Percentiles rank a stretch among this genome's conserved stretches.
phyloP scores from a whole-genome alignment of 2,113 vertebrate species.

The Morone saxatilis region DNA sequence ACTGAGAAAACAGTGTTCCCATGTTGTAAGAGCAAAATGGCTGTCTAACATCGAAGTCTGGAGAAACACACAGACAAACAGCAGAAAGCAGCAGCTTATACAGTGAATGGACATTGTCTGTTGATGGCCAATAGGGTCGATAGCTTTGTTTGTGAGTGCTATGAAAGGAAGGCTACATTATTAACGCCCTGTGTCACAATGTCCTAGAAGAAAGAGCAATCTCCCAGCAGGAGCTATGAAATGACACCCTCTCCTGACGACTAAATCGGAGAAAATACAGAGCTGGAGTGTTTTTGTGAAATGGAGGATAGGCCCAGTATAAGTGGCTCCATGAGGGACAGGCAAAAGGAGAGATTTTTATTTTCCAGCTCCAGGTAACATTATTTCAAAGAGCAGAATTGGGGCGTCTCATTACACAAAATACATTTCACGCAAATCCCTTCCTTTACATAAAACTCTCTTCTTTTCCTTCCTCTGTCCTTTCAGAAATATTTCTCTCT shows the following conservation, averaged over 20 bases:
- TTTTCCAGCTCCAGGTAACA: slow-evolving; percentile 71
- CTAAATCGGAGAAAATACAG: slow-evolving; percentile 62
- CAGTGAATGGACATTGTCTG: slow-evolving; percentile 52
- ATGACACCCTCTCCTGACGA: slow-evolving; percentile 63
- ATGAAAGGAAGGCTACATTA: slow-evolving; percentile 54
- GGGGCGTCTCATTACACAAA: slow-evolving; percentile 71
- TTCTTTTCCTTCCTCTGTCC: slow-evolving; percentile 17
- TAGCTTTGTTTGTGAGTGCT: slow-evolving; percentile 51
- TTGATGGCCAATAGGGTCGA: slow-evolving; percentile 58
- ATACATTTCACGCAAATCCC: slow-evolving; percentile 67
- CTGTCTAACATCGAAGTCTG: slow-evolving; percentile 16
- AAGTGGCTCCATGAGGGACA: slow-evolving; percentile 38
- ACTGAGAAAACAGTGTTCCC: slow-evolving; percentile 50
- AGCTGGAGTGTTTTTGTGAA: slow-evolving; percentile 49
- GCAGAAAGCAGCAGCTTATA: slow-evolving; percentile 32
- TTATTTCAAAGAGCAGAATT: slow-evolving; percentile 68
- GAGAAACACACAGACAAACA: slow-evolving; percentile 14
- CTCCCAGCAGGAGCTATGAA: slow-evolving; percentile 68
- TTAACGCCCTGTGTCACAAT: slow-evolving; percentile 61
- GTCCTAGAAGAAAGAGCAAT: slow-evolving; percentile 64
- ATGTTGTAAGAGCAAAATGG: slow-evolving; percentile 50
- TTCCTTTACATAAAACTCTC: slow-evolving; percentile 54
- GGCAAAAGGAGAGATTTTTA: slow-evolving; percentile 57
- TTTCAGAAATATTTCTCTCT: slow-evolving; percentile 43
- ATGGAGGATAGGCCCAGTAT: slow-evolving; percentile 43